Evolutionary conservation across 2,113 vertebrate species (phyloP).

Genomic region (Sardina pilchardus): DNA sequence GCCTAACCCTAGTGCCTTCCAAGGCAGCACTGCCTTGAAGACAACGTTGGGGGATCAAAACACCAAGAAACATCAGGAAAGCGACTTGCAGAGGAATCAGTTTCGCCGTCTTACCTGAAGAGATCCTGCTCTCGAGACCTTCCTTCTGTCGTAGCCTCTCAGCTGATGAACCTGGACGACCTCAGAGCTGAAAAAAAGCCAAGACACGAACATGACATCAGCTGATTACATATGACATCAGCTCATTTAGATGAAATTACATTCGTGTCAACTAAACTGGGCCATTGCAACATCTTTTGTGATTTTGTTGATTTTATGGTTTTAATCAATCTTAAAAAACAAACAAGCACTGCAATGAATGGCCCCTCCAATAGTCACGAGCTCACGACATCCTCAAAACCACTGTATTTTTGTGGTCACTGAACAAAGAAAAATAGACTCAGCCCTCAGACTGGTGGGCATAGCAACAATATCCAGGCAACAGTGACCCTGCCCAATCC

Average conservation of each 20-base stretch:
- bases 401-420: not conserved
- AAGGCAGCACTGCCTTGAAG: no score
- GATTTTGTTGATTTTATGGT: not conserved
- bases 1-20: no score
- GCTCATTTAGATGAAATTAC: not conserved
- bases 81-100: not conserved
- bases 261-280: not conserved
- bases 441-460: not conserved
- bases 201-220: not conserved
- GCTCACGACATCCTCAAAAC: not conserved
- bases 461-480: conserved; percentile 2
- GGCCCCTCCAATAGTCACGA: not conserved
- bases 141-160: not conserved
- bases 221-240: not conserved
- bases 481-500: not conserved
- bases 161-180: not conserved
- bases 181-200: not conserved
- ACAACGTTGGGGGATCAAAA: no score
- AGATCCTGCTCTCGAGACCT: not conserved
- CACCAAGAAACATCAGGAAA: no score
- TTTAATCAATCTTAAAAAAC: not conserved
- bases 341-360: not conserved
- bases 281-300: not conserved
- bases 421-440: not conserved
- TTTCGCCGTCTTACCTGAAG: not conserved